A percentile compares a stretch with the other conserved stretches of the same genome.
phyloP scores from a whole-genome alignment of 2,113 vertebrate genomes.

The Speoplatyrhinus poulsoni region DNA sequence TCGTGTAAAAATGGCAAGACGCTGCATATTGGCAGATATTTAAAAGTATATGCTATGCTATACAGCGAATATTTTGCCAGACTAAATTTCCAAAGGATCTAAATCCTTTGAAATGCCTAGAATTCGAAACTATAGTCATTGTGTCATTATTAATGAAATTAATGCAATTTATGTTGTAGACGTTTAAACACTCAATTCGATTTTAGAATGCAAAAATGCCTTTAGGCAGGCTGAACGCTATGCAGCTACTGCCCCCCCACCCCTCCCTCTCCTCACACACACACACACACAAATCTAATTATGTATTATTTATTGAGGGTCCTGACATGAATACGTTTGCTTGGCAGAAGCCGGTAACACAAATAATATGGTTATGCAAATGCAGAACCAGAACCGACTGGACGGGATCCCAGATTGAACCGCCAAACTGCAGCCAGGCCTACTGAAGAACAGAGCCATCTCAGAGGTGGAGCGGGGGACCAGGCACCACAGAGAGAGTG shows the following conservation, averaged over 20 bases:
- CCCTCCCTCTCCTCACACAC: neutral
- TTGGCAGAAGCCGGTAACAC: constrained; percentile 55
- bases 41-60: too few species aligned
- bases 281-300: constrained; percentile 49
- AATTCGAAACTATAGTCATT: too few species aligned
- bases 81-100: too few species aligned
- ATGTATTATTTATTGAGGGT: constrained; percentile 61
- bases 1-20: constrained; percentile 50
- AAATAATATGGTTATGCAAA: constrained; percentile 63
- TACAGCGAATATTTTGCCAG: too few species aligned
- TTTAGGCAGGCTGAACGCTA: neutral
- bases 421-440: constrained; percentile 34
- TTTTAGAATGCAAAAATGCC: too few species aligned
- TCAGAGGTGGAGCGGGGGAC: neutral
- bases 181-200: too few species aligned
- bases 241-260: neutral
- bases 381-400: constrained; percentile 55
- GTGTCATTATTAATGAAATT: too few species aligned
- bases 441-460: constrained; percentile 41
- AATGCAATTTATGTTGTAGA: too few species aligned
- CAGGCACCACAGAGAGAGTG: neutral
- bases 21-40: constrained; percentile 18
- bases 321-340: constrained; percentile 54
- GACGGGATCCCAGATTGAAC: constrained; percentile 53
- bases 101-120: too few species aligned